Evolutionary conservation across 2,888 invertebrate species (phyloP).

Genomic region (Latheticus oryzae): DNA sequence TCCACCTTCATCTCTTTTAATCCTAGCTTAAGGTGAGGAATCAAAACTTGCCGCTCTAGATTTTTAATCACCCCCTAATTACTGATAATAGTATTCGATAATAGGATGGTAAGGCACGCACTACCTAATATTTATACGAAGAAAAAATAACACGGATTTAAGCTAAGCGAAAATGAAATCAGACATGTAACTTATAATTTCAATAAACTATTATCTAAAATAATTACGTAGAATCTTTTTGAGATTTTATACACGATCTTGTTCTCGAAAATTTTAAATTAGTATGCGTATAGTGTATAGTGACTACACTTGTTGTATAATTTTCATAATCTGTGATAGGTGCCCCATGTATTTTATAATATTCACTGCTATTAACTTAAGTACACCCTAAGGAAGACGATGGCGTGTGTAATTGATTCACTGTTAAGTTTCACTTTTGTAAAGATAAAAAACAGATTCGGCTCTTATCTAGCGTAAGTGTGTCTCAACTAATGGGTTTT

Average conservation of each 20-base stretch:
- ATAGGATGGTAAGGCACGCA: constrained; percentile 15
- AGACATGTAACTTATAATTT: constrained; percentile 14
- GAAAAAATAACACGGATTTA: constrained; percentile 4
- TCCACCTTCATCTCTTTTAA: no score
- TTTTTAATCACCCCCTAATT: constrained; percentile 12
- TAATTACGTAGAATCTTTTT: constrained; percentile 22
- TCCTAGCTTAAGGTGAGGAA: no score
- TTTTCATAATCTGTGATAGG: constrained; percentile 23
- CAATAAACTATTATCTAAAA: constrained; percentile 21
- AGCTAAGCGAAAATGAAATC: background rate
- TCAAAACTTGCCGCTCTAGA: background rate
- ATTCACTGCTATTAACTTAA: constrained; percentile 23
- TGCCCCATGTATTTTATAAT: constrained; percentile 24
- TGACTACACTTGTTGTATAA: constrained; percentile 14
- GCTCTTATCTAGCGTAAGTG: no score
- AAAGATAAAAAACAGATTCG: no score
- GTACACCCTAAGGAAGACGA: constrained; percentile 8
- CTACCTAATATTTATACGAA: background rate
- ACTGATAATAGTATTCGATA: constrained; percentile 8
- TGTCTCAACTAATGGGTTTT: no score
- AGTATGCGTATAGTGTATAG: constrained; percentile 22
- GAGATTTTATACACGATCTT: constrained; percentile 25
- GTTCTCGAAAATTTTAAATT: constrained; percentile 32
- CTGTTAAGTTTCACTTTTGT: constrained; percentile 5
- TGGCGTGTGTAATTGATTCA: constrained; percentile 27